A percentile compares a stretch with the other conserved stretches of the same genome.
Conservation (phyloP, 2,113 vertebrate genomes). For the Arizona elegans region DNA sequence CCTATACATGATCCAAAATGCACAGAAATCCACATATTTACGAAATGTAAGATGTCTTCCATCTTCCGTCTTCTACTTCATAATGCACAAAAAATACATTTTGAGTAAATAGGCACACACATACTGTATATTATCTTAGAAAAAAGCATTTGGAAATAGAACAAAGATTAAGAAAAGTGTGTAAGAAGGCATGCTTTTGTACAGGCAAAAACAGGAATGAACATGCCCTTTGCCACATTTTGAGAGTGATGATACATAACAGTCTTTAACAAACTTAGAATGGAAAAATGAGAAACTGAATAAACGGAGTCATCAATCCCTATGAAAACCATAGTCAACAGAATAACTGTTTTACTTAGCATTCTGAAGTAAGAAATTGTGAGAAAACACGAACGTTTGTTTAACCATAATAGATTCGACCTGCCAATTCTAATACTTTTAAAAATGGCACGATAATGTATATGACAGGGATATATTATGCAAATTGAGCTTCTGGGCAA, state of each 20-base stretch:
- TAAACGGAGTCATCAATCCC: not conserved
- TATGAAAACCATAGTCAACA: not conserved
- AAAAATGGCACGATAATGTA: not conserved
- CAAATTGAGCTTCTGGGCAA: not conserved
- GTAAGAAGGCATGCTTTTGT: not conserved
- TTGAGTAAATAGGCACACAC: not conserved
- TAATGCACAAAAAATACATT: not conserved
- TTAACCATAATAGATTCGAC: not conserved
- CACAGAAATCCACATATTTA: not conserved
- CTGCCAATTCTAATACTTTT: constrained; percentile 12
- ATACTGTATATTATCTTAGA: not conserved
- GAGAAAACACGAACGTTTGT: not conserved
- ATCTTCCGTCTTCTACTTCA: too few species aligned
- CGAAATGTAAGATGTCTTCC: not conserved
- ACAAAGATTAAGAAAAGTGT: not conserved
- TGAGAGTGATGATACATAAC: not conserved
- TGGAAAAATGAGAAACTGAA: not conserved
- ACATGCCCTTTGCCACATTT: not conserved
- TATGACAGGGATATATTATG: not conserved
- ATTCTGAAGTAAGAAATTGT: not conserved
- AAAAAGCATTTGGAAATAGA: not conserved
- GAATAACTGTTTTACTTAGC: not conserved
- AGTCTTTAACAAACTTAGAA: not conserved
- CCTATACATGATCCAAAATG: not conserved
- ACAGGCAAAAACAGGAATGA: not conserved